Conservation (phyloP, 1,140 invertebrate genomes). For the Plectrocnemia conspersa region DNA sequence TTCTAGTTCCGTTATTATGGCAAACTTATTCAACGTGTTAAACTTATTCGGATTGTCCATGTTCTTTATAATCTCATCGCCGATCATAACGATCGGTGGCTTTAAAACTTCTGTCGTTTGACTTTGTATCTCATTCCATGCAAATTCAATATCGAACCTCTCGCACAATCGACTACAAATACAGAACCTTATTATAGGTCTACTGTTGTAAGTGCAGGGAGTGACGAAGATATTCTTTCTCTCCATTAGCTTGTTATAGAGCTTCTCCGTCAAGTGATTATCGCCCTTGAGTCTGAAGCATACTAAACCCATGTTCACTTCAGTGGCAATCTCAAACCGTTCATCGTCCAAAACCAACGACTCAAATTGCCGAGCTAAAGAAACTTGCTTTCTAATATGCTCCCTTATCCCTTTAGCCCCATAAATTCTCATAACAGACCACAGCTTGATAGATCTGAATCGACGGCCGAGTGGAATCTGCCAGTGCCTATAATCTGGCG, state of each 20-base stretch:
- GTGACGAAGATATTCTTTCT: slow-evolving; percentile 82
- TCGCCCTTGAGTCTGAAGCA: slow-evolving; percentile 85
- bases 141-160: slow-evolving; percentile 69
- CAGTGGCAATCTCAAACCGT: slow-evolving; percentile 73
- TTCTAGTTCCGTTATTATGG: too few species aligned
- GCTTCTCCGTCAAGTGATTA: slow-evolving; percentile 66
- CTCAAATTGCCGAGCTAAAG: slow-evolving; percentile 73
- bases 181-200: slow-evolving; percentile 76
- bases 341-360: slow-evolving; percentile 61
- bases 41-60: slow-evolving; percentile 25
- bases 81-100: too few species aligned
- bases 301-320: slow-evolving; percentile 76
- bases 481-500: slow-evolving; percentile 91
- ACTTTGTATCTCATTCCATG: slow-evolving; percentile 74
- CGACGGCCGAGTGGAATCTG: slow-evolving; percentile 86
- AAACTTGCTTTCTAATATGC: slow-evolving; percentile 72
- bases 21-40: slow-evolving; percentile 18
- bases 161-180: slow-evolving; percentile 71
- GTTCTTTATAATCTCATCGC: slow-evolving; percentile 22
- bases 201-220: slow-evolving; percentile 62
- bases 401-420: slow-evolving; percentile 75
- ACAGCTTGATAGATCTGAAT: slow-evolving; percentile 88
- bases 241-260: slow-evolving; percentile 71
- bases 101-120: slow-evolving; percentile 50
- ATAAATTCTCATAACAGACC: slow-evolving; percentile 84